Conservation (phyloP, 2,113 vertebrate species). For the Brachyhypopomus gauderio region DNA sequence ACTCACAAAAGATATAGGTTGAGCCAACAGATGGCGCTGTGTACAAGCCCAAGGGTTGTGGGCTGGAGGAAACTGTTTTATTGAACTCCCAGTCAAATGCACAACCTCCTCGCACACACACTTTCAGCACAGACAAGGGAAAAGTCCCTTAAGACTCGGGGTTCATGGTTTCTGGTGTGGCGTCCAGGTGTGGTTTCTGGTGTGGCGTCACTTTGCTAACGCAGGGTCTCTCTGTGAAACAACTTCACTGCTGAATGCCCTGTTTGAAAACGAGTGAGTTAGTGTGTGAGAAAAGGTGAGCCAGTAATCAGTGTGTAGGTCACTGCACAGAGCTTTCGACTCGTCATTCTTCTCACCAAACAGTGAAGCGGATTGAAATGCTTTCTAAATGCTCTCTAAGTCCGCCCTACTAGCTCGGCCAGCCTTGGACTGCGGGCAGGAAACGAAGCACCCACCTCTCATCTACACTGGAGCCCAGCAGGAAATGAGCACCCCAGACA, state of each 20-base stretch:
- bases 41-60: background rate
- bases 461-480: slow-evolving; percentile 57
- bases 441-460: slow-evolving; percentile 58
- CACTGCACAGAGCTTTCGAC: background rate
- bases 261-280: slow-evolving; percentile 13
- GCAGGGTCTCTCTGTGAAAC: slow-evolving; percentile 14
- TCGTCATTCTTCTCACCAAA: slow-evolving; percentile 48
- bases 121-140: slow-evolving; percentile 27
- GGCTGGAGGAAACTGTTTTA: slow-evolving; percentile 16
- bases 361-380: slow-evolving; percentile 49
- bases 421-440: slow-evolving; percentile 47
- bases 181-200: slow-evolving; percentile 37
- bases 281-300: background rate
- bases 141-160: slow-evolving; percentile 34
- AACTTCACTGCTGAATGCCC: slow-evolving; percentile 28
- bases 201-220: slow-evolving; percentile 39
- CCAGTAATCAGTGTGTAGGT: slow-evolving; percentile 28
- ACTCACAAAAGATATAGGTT: background rate
- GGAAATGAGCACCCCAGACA: slow-evolving; percentile 63
- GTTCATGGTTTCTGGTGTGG: slow-evolving; percentile 38
- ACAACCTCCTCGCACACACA: slow-evolving; percentile 38
- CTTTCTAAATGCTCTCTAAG: slow-evolving; percentile 49
- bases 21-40: slow-evolving; percentile 50
- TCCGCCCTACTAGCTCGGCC: slow-evolving; percentile 29
- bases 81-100: slow-evolving; percentile 54